Conservation (phyloP, 1,140 invertebrate genomes). For the Mesaphorura yosii region DNA sequence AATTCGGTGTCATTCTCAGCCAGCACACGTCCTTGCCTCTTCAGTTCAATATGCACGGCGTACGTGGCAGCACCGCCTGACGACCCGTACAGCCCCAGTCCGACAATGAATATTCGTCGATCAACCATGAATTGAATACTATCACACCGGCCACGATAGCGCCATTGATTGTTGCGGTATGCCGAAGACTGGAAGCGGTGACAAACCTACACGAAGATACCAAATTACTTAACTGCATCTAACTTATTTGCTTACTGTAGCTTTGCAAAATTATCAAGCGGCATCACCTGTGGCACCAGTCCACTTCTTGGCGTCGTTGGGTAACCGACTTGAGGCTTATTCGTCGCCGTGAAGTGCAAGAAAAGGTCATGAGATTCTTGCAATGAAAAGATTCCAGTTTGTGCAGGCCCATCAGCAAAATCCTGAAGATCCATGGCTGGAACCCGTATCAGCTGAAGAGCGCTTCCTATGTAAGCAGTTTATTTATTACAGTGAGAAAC, state of each 20-base stretch:
- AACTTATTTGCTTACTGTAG: background rate
- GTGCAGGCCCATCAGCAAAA: slow-evolving; percentile 80
- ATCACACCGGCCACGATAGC: slow-evolving; percentile 79
- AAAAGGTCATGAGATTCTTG: slow-evolving; percentile 88
- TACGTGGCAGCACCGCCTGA: slow-evolving; percentile 84
- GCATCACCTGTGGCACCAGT: slow-evolving; percentile 67
- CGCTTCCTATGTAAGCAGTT: slow-evolving; percentile 39
- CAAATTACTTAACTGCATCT: background rate
- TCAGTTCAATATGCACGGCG: slow-evolving; percentile 78
- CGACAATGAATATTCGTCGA: slow-evolving; percentile 80
- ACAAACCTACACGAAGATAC: slow-evolving; percentile 54
- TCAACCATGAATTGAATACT: slow-evolving; percentile 89
- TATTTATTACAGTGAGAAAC: slow-evolving; percentile 20
- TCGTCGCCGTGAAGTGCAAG: slow-evolving; percentile 70
- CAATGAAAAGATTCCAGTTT: slow-evolving; percentile 71
- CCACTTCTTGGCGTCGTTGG: slow-evolving; percentile 67
- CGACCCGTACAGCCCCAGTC: slow-evolving; percentile 82
- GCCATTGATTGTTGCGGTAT: slow-evolving; percentile 90
- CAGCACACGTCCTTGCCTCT: slow-evolving; percentile 66
- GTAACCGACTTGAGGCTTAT: slow-evolving; percentile 69
- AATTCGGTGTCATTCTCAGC: slow-evolving; percentile 84
- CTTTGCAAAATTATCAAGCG: background rate
- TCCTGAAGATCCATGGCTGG: slow-evolving; percentile 82
- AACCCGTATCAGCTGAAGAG: slow-evolving; percentile 72
- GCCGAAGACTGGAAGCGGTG: slow-evolving; percentile 91